Percentiles rank a stretch among this genome's conserved stretches.
These are phyloP conservation scores for Eupeodes latifasciatus DNA, from an alignment of 2,888 invertebrate genomes.

Conservation along the genomic window DNA sequence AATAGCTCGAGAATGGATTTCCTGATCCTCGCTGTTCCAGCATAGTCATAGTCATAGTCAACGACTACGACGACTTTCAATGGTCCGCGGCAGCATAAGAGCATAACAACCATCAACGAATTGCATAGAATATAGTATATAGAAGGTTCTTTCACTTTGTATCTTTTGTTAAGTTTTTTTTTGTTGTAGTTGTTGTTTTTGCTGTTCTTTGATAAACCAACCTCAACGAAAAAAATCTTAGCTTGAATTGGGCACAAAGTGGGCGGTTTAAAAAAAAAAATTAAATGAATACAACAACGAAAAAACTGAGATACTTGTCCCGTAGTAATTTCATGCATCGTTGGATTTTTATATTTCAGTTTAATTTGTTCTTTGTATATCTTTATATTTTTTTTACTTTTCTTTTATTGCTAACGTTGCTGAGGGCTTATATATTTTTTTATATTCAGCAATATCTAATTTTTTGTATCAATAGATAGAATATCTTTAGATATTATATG, in stretches of 20 bases:
- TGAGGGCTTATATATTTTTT: constrained; percentile 37
- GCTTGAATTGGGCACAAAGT: background rate
- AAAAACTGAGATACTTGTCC: constrained; percentile 59
- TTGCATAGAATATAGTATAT: constrained; percentile 5
- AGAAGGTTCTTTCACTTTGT: constrained; percentile 48
- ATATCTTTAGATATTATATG: background rate
- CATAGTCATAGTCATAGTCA: background rate
- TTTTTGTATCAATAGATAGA: constrained; percentile 51
- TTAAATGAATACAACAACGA: background rate
- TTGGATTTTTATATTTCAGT: constrained; percentile 82
- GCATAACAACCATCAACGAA: constrained; percentile 54
- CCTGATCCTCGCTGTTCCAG: background rate
- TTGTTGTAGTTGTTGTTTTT: background rate
- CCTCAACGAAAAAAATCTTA: constrained; percentile 20
- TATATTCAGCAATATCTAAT: constrained; percentile 10
- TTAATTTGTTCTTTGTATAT: constrained; percentile 81
- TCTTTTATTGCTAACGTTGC: constrained; percentile 55
- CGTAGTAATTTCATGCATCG: constrained; percentile 82
- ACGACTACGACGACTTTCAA: constrained; percentile 41
- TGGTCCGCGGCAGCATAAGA: constrained; percentile 59
- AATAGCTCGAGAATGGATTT: constrained; percentile 57
- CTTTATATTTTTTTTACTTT: constrained; percentile 42
- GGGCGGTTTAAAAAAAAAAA: constrained; percentile 9
- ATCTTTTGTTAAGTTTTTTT: constrained; percentile 55
- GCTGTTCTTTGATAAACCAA: constrained; percentile 41